Evolutionary conservation across 2,113 vertebrate species (phyloP), one percentile per base, ranked within the genome.

Genomic region (Forbesichthys agassizii): DNA sequence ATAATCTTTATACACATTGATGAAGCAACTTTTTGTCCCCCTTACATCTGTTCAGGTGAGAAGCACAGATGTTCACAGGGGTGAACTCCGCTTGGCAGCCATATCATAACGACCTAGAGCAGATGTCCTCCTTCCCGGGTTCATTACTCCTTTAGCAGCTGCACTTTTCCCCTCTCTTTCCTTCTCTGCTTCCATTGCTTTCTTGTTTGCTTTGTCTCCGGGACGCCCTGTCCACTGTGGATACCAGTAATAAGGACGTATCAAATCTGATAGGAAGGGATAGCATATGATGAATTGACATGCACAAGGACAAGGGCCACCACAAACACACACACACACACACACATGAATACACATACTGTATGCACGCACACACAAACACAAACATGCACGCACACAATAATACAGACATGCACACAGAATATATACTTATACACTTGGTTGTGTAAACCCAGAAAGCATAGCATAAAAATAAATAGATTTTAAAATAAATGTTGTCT

Each of bases 71-170:
- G 5, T 42, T 78, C 56, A 52, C 59, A 48, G 33, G 68, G 51
- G 68, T 48, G 14, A 62, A 49, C 54, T 68, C 53, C 53, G 69
- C 73, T 77, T 66, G 71, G 54, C 60, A 66, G 48, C 36, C 48
- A 53, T 60, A 58, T 51, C 49, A 73, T 66, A 18, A 73, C 33
- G 56, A 66, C 55, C 46, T 3, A 58, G 33, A 68, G 69, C 66
- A 78, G 57, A 63, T 78, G 64, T 71, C 48, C 20, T 20, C 73
- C 65, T 59, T 59, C 48, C 62, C 51, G 49, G 70, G 18, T 48
- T 59, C 71, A 73, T 73, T 73, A 66, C 64, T 53, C 51, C 42
- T 33, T n/a, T 5, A 61, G 16, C 64, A 73, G 51, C 71, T 73
- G 63, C 36, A 36, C 18, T n/a, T 36, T n/a, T 42, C 48, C 56